A percentile compares a stretch with the other conserved stretches of the same genome.
Conservation (phyloP, 2,797 vertebrate species). For the Lepus oiostolus region DNA sequence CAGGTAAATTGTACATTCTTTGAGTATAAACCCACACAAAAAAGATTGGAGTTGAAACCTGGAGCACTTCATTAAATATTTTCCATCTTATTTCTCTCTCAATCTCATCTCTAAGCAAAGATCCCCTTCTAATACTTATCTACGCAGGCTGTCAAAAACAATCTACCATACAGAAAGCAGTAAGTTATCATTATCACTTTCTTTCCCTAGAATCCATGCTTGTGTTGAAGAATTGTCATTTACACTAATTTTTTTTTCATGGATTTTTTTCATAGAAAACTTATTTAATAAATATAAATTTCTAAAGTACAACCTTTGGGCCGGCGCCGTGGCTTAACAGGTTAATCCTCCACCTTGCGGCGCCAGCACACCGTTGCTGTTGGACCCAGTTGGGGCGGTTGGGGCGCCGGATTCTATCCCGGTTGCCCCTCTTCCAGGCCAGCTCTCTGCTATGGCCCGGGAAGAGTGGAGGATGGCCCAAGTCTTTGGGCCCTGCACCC, state of each 20-base stretch:
- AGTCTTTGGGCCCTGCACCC: too few species aligned
- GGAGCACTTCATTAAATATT: slow-evolving; percentile 14
- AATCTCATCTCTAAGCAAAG: neutral
- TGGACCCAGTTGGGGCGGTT: too few species aligned
- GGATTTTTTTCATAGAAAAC: too few species aligned
- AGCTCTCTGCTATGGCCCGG: too few species aligned
- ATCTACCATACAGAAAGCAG: neutral
- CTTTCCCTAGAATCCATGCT: neutral
- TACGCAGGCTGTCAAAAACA: slow-evolving; percentile 10
- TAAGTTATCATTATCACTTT: slow-evolving; percentile 9
- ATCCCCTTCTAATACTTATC: slow-evolving; percentile 18
- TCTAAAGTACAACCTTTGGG: too few species aligned
- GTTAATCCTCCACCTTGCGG: too few species aligned
- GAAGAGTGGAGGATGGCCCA: too few species aligned
- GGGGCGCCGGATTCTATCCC: too few species aligned
- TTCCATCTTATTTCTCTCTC: neutral
- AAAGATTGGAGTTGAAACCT: slow-evolving; percentile 39
- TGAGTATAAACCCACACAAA: neutral
- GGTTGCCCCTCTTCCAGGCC: too few species aligned
- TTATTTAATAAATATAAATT: too few species aligned
- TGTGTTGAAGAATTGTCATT: neutral
- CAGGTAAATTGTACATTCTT: neutral
- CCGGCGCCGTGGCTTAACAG: too few species aligned
- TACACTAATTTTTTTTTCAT: neutral
- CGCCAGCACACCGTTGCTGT: too few species aligned